These are phyloP conservation scores for Eupithecia vulgata DNA, from an alignment of 2,888 invertebrate genomes.

Conservation along the genomic window DNA sequence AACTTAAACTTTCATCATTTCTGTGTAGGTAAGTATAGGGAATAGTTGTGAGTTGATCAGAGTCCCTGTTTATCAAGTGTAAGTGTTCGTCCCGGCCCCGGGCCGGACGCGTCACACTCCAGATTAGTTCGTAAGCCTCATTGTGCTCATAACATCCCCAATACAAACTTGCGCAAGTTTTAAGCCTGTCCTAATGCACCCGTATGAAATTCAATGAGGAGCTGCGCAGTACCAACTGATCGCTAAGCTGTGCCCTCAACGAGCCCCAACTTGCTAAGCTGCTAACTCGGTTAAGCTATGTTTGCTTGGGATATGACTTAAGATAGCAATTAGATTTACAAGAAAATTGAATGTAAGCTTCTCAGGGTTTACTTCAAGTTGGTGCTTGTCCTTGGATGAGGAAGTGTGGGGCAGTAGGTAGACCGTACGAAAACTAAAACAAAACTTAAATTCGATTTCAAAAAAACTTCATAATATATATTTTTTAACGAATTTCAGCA, in stretches of 20 bases:
- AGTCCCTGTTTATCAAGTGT: not conserved
- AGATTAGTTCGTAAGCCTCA: not conserved
- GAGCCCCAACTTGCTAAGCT: conserved; percentile 42
- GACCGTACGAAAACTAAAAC: not conserved
- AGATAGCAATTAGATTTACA: conserved; percentile 36
- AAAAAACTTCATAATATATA: not conserved
- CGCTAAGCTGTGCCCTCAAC: conserved; percentile 18
- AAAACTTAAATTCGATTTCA: not conserved
- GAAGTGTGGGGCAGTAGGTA: not conserved
- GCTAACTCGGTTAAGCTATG: conserved; percentile 41
- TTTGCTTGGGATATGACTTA: conserved; percentile 39
- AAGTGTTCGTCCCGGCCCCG: not conserved
- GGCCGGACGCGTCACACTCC: not conserved
- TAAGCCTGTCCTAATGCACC: conserved; percentile 48
- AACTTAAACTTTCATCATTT: not conserved
- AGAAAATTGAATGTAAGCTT: conserved; percentile 34
- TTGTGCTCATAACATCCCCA: conserved; percentile 29
- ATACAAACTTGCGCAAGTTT: conserved; percentile 41
- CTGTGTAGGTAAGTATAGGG: not conserved
- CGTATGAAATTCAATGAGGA: conserved; percentile 58
- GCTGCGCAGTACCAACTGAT: conserved; percentile 14
- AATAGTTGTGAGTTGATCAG: not conserved
- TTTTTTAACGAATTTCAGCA: not conserved
- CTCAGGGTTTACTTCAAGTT: conserved; percentile 13
- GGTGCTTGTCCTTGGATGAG: not conserved